A percentile compares a stretch with the other conserved stretches of the same genome.
phyloP scores from a whole-genome alignment of 2,888 invertebrate species.

The Drosophila percnosoma region DNA sequence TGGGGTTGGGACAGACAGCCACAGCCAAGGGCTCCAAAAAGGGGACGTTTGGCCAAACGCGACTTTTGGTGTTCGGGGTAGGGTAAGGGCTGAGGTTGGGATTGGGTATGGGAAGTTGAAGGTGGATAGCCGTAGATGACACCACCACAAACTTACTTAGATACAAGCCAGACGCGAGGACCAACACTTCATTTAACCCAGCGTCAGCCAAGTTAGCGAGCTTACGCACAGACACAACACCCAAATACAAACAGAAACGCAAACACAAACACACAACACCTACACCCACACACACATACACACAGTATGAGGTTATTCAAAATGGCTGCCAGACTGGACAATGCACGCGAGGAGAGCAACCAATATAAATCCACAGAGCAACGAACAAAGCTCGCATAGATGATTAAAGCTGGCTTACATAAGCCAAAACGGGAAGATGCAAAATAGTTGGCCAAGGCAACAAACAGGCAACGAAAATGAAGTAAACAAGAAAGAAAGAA shows the following conservation, averaged over 20 bases:
- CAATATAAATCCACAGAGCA: conserved; percentile 19
- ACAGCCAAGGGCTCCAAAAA: conserved; percentile 10
- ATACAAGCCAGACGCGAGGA: conserved; percentile 39
- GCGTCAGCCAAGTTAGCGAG: conserved; percentile 34
- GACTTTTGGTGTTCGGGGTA: conserved; percentile 47
- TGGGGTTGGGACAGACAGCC: conserved; percentile 6
- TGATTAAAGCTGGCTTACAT: conserved; percentile 1
- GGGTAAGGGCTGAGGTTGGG: not conserved
- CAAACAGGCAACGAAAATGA: not conserved
- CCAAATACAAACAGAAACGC: conserved; percentile 16
- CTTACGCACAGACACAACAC: conserved; percentile 26
- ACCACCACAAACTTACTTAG: conserved; percentile 20
- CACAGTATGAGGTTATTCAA: conserved; percentile 51
- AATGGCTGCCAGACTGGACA: conserved; percentile 69
- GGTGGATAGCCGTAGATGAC: conserved; percentile 7
- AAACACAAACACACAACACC: conserved; percentile 24
- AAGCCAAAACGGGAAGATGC: not conserved
- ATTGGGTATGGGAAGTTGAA: not conserved
- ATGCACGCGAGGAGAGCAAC: not conserved
- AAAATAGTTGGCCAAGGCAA: not conserved
- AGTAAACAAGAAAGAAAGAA: not conserved
- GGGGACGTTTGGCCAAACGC: not conserved
- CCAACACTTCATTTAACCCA: conserved; percentile 50
- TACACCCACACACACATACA: conserved; percentile 13
- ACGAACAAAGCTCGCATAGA: conserved; percentile 10